Percentiles rank a stretch among this genome's conserved stretches.
Evolutionary conservation across 2,113 vertebrate species (phyloP).

Genomic region (Sardina pilchardus): DNA sequence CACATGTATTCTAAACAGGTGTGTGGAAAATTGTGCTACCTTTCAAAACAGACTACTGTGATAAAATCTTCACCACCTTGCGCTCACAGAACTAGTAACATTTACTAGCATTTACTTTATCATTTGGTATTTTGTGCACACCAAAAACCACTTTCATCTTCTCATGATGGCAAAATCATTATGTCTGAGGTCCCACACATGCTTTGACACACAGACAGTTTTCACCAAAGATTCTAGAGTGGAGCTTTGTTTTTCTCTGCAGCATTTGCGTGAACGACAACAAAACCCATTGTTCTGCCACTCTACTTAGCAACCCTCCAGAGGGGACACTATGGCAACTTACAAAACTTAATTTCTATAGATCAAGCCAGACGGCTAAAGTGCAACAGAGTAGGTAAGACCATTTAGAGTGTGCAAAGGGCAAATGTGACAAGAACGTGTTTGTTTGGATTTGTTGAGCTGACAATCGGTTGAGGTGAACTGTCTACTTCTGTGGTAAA

Average conservation of each 20-base stretch:
- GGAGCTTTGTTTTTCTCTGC: neutral
- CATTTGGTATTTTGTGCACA: no score
- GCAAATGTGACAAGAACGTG: neutral
- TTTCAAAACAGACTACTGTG: neutral
- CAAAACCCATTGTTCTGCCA: slow-evolving; percentile 48
- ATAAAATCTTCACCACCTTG: neutral
- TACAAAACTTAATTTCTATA: slow-evolving; percentile 36
- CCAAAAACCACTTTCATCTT: no score
- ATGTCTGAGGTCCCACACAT: neutral
- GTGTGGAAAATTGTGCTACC: neutral
- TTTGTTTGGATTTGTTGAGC: neutral
- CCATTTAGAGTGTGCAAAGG: neutral
- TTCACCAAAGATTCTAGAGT: neutral
- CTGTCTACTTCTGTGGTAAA: neutral
- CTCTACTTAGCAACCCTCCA: slow-evolving; percentile 30
- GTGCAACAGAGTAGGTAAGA: neutral
- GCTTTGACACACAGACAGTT: no score
- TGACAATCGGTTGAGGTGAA: neutral
- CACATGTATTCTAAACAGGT: neutral
- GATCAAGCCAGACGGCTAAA: slow-evolving; percentile 22
- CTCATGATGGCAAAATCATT: no score
- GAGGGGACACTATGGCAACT: slow-evolving; percentile 53
- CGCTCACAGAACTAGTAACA: no score
- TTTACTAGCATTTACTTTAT: no score
- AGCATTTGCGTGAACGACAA: slow-evolving; percentile 14